These are phyloP conservation scores for Paradisaea rubra DNA, from an alignment of 2,113 vertebrate species.

Conservation along the genomic window DNA sequence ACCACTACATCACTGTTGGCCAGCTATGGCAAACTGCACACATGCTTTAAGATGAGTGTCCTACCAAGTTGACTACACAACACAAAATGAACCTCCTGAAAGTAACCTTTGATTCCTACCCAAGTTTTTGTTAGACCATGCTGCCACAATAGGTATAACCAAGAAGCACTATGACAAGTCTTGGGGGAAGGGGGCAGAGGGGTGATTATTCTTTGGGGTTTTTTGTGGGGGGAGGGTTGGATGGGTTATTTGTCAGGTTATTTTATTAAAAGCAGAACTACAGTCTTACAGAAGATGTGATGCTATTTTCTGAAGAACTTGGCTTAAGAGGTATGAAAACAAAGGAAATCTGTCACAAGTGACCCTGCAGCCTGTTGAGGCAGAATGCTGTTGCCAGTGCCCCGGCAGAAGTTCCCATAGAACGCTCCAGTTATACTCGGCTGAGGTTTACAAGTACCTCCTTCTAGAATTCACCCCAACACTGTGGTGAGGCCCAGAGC, in stretches of 20 bases:
- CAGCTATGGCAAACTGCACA: background rate
- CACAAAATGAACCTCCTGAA: background rate
- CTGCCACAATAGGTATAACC: background rate
- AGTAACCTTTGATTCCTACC: background rate
- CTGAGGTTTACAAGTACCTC: background rate
- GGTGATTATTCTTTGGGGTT: background rate
- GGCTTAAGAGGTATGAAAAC: background rate
- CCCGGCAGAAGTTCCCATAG: background rate
- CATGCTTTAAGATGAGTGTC: background rate
- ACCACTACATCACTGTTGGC: background rate
- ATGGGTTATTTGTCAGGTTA: background rate
- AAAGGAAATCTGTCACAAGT: background rate
- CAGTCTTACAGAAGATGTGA: background rate
- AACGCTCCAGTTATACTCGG: background rate
- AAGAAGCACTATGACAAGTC: background rate
- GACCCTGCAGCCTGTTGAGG: background rate
- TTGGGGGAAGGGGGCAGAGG: fast-evolving
- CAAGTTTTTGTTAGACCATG: background rate
- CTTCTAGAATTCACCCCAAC: background rate
- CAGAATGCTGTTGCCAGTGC: background rate
- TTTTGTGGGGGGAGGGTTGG: background rate
- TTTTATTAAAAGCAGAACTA: background rate
- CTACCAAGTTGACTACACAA: background rate
- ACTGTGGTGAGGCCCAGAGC: background rate
- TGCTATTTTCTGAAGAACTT: background rate